phyloP scores from a whole-genome alignment of 1,140 invertebrate genomes.

The Neocloeon triangulifer region DNA sequence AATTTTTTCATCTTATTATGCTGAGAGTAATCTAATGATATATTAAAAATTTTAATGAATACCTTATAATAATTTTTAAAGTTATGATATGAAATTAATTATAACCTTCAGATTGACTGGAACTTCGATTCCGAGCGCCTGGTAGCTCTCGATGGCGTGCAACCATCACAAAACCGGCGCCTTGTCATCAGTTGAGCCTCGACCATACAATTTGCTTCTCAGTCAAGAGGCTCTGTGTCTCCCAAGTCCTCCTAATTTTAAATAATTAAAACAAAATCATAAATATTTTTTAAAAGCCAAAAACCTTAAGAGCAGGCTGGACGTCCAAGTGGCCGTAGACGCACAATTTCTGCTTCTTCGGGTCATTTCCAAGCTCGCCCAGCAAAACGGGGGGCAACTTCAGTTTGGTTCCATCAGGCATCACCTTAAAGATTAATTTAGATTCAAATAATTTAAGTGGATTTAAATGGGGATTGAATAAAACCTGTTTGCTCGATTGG shows the following conservation, averaged over 20 bases:
- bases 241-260: conserved; percentile 77
- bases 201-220: conserved; percentile 78
- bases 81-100: neutral
- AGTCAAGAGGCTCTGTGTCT: conserved; percentile 84
- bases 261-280: too few relatives aligned
- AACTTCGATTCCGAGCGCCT: conserved; percentile 34
- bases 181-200: conserved; percentile 90
- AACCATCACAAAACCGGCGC: conserved; percentile 83
- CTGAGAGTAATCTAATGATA: too few relatives aligned
- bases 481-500: too few relatives aligned
- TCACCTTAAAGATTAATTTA: conserved; percentile 24
- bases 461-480: too few relatives aligned
- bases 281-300: too few relatives aligned
- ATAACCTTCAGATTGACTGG: conserved; percentile 35
- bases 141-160: conserved; percentile 75
- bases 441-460: too few relatives aligned
- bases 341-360: conserved; percentile 72
- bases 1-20: too few relatives aligned
- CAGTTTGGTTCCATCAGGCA: conserved; percentile 47
- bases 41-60: too few relatives aligned
- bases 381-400: conserved; percentile 72
- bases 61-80: too few relatives aligned
- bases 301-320: conserved; percentile 64
- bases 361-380: conserved; percentile 62
- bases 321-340: conserved; percentile 98